Percentiles rank a stretch among this genome's conserved stretches.
Evolutionary conservation across 2,888 invertebrate genomes (phyloP).

Genomic region (Melanostoma mellinum): DNA sequence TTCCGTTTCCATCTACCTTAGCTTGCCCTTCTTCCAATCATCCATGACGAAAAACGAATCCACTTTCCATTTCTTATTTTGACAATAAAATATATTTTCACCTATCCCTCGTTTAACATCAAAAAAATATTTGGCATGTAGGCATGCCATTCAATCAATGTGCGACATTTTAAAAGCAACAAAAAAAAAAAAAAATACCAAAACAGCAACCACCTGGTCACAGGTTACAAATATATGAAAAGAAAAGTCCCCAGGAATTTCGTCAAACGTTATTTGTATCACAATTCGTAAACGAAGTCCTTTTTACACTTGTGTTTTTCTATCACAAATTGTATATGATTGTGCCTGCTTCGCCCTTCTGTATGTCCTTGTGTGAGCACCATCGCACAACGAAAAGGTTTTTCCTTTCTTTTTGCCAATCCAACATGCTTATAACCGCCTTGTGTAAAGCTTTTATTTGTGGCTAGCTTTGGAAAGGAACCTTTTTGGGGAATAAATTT

Average conservation of each 20-base stretch:
- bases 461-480: conserved; percentile 39
- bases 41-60: conserved; percentile 5
- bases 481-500: conserved; percentile 53
- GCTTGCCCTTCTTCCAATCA: background rate
- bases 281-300: conserved; percentile 52
- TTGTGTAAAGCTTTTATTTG: conserved; percentile 27
- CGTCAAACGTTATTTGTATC: conserved; percentile 57
- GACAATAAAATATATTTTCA: conserved; percentile 41
- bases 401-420: background rate
- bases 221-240: conserved; percentile 39
- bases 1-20: background rate
- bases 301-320: conserved; percentile 44
- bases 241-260: conserved; percentile 36
- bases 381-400: background rate
- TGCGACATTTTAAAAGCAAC: conserved; percentile 36
- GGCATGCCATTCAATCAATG: conserved; percentile 58
- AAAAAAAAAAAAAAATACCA: background rate
- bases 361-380: conserved; percentile 12
- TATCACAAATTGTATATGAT: conserved; percentile 2
- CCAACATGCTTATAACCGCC: conserved; percentile 5
- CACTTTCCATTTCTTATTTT: conserved; percentile 36
- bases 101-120: conserved; percentile 18
- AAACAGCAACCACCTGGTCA: conserved; percentile 49
- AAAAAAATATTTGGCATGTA: conserved; percentile 44
- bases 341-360: background rate